Percentiles rank a stretch among this genome's conserved stretches.
phyloP scores from a whole-genome alignment of 2,797 vertebrate species.

The Chelmon rostratus region DNA sequence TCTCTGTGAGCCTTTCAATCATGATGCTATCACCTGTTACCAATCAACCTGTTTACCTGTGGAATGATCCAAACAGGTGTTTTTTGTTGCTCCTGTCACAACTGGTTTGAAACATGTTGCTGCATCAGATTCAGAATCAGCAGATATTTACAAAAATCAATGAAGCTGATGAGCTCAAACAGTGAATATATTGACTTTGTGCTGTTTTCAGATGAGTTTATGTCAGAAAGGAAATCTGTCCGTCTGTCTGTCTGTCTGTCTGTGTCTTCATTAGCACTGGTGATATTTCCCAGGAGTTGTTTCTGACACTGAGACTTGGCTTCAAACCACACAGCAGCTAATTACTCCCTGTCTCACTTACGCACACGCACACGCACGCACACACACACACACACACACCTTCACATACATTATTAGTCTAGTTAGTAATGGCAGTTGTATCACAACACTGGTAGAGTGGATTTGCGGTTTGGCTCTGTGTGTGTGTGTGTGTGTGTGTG shows the following conservation, averaged over 20 bases:
- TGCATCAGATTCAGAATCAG: too few species aligned
- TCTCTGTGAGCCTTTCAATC: too few species aligned
- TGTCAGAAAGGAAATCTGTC: too few species aligned
- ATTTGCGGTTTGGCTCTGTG: neutral
- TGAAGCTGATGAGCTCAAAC: too few species aligned
- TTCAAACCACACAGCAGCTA: constrained; percentile 24
- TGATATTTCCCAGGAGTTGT: constrained; percentile 17
- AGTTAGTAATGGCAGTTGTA: neutral
- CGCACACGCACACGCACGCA: constrained; percentile 12
- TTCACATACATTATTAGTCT: neutral
- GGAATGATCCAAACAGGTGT: too few species aligned
- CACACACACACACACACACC: constrained; percentile 16
- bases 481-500: neutral
- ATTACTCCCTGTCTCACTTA: neutral
- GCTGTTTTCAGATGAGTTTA: too few species aligned
- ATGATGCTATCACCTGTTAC: too few species aligned
- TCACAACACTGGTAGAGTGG: neutral
- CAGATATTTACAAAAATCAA: too few species aligned
- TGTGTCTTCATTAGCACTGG: constrained; percentile 2
- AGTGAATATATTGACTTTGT: too few species aligned
- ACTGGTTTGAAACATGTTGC: too few species aligned
- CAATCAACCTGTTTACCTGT: too few species aligned
- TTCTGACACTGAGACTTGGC: constrained; percentile 29
- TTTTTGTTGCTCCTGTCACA: too few species aligned
- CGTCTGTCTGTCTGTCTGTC: neutral